Evolutionary conservation across 2,113 vertebrate genomes (phyloP), one percentile per base, ranked within the genome.

Genomic region (Leucopternis melanops): DNA sequence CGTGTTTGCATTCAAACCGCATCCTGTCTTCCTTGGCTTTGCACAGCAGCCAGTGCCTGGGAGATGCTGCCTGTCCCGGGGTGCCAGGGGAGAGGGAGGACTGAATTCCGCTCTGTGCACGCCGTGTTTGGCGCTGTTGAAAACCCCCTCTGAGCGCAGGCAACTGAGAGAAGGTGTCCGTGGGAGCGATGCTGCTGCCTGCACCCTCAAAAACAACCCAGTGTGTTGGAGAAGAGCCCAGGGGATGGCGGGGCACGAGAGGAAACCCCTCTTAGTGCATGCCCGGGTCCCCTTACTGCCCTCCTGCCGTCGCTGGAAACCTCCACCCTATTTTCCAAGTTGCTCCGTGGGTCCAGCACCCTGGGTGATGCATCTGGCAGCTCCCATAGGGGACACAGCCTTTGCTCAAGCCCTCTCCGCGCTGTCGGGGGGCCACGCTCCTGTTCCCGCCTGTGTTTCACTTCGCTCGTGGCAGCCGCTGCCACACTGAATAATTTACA

Each of bases 361-460:
- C 16, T 4, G 23, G 57, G 31, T 13, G 23, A 10, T 32, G 58
- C 11, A 11, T 18, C 36, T 16, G 44, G 57, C 31, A 70, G 67
- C 25, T 67, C 22, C 58, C 5, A 1, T 21, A 9, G 57, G 54
- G 40, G 42, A 58, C 5, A 8, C 23, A 34, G 57, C 27, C 5
- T 0, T 40, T 47, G 34, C 52, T 22, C 20, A 49, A 47, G 17
- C 25, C 31, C 10, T 16, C n/a, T 42, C 61, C 2, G 0, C 44
- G 27, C 34, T 45, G 32, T 34, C 2, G 0, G 32, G 44, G 55
- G 16, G 11, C 31, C 2, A 0, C 20, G 44, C 32, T 75, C 27
- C 34, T 5, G 32, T 50, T 87, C 45, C 66, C 29, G 18, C 71
- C 52, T 4, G 2, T 23, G 40, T n/a, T 62, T 52, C 44, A 45